Evolutionary conservation across 2,113 vertebrate species (phyloP).

Genomic region (Hirundichthys speculiger): DNA sequence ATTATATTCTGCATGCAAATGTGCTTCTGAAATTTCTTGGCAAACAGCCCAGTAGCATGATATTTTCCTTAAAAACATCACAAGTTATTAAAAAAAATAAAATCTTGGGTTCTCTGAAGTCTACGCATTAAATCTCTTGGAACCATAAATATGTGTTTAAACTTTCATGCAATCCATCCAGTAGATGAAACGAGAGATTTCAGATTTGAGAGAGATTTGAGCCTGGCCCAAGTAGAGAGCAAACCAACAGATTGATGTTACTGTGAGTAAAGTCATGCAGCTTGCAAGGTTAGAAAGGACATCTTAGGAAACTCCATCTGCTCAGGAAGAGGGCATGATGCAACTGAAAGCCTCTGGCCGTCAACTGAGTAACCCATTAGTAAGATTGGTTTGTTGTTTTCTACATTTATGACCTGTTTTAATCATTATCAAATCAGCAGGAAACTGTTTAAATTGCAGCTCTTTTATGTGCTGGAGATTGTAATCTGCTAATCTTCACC

Average conservation of each 20-base stretch:
- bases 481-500: too few relatives aligned
- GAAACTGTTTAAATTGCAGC: background rate
- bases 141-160: too few relatives aligned
- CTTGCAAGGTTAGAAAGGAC: background rate
- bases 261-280: background rate
- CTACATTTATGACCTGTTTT: background rate
- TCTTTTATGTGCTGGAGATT: too few relatives aligned
- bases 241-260: background rate
- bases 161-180: background rate
- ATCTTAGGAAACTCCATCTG: background rate
- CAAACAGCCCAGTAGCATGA: too few relatives aligned
- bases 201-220: too few relatives aligned
- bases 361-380: background rate
- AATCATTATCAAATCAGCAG: slow-evolving; percentile 1
- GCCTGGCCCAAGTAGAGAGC: background rate
- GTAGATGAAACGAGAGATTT: background rate
- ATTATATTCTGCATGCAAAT: too few relatives aligned
- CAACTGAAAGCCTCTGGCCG: slow-evolving; percentile 4
- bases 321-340: slow-evolving; percentile 7
- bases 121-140: too few relatives aligned
- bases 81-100: too few relatives aligned
- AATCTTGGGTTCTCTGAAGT: too few relatives aligned
- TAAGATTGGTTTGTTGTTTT: background rate
- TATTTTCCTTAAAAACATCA: too few relatives aligned
- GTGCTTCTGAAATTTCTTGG: too few relatives aligned